Percentiles rank a stretch among this genome's conserved stretches.
Evolutionary conservation across 2,113 vertebrate species (phyloP).

Genomic region (Pogona vitticeps): DNA sequence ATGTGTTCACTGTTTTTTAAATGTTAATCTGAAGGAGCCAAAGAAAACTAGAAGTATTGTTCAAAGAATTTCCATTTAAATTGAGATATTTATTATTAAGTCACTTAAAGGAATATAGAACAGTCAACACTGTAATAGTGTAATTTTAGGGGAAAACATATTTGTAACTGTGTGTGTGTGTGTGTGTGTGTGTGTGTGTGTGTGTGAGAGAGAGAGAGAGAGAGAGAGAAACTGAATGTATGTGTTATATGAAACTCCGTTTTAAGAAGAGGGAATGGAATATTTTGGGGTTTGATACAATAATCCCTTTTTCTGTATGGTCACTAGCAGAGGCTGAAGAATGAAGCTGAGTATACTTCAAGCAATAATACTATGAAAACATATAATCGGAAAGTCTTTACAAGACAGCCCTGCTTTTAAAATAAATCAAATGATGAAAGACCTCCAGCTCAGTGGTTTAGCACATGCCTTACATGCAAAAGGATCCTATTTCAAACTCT

Average conservation of each 20-base stretch:
- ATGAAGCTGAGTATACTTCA: not conserved
- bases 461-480: not conserved
- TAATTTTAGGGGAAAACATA: too few relatives aligned
- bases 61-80: constrained; percentile 76
- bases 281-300: not conserved
- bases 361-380: not conserved
- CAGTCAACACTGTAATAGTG: constrained; percentile 68
- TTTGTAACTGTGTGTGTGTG: constrained; percentile 33
- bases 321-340: not conserved
- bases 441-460: not conserved
- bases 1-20: constrained; percentile 73
- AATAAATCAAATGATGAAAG: not conserved
- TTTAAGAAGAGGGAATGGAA: not conserved
- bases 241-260: not conserved
- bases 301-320: not conserved
- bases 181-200: not conserved
- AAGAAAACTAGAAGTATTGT: constrained; percentile 75
- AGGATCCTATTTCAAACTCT: not conserved
- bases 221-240: too few relatives aligned
- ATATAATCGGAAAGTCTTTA: not conserved
- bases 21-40: constrained; percentile 80
- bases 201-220: too few relatives aligned
- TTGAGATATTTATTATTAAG: constrained; percentile 68
- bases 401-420: not conserved
- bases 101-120: constrained; percentile 68